phyloP scores from a whole-genome alignment of 2,113 vertebrate species.

The Ageneiosus marmoratus region DNA sequence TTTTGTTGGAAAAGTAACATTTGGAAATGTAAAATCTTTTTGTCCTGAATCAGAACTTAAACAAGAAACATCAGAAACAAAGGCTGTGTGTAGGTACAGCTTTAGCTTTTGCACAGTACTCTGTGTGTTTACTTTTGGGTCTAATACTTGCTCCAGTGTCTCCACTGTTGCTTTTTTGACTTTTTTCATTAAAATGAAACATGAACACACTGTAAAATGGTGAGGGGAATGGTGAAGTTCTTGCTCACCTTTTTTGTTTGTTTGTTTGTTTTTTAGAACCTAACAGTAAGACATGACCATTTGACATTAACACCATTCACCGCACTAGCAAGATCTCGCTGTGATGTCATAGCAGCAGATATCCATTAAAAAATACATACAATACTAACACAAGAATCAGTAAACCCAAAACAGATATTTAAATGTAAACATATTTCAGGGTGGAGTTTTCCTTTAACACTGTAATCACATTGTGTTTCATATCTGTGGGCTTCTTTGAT shows the following conservation, averaged over 20 bases:
- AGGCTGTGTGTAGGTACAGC: too few species aligned
- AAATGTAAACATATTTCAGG: not conserved
- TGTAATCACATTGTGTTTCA: not conserved
- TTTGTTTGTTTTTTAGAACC: not conserved
- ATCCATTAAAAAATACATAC: not conserved
- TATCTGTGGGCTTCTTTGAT: not conserved
- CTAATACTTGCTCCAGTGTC: not conserved
- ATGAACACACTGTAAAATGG: not conserved
- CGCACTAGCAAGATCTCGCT: not conserved
- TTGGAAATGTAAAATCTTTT: too few species aligned
- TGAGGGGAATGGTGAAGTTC: not conserved
- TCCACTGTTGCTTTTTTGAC: not conserved
- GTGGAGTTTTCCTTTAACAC: conserved; percentile 1
- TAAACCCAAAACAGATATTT: too few species aligned
- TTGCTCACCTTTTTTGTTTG: not conserved
- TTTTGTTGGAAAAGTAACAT: too few species aligned
- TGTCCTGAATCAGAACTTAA: too few species aligned
- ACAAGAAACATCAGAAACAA: too few species aligned
- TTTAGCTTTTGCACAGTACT: too few species aligned
- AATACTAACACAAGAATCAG: not conserved
- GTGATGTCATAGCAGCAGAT: not conserved
- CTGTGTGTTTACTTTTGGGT: too few species aligned
- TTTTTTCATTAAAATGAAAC: not conserved
- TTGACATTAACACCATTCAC: not conserved
- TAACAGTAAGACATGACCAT: not conserved